Conservation (phyloP, 2,888 invertebrate genomes). For the Mamestra brassicae region DNA sequence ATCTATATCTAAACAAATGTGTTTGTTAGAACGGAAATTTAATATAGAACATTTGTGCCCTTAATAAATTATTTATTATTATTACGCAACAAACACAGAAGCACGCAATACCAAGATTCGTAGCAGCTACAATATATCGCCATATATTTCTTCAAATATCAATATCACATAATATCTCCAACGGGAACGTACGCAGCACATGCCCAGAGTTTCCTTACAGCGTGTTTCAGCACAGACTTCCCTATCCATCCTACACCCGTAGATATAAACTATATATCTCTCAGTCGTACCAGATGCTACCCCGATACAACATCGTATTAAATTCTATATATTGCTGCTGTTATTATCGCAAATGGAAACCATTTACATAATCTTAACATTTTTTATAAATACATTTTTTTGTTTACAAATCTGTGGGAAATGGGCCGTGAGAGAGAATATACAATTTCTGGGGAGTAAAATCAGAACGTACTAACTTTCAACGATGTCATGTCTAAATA, state of each 20-base stretch:
- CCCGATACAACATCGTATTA: slow-evolving; percentile 58
- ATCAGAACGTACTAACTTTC: slow-evolving; percentile 17
- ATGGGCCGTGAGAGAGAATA: background rate
- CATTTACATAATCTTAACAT: slow-evolving; percentile 58
- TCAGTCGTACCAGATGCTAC: slow-evolving; percentile 57
- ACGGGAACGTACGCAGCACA: slow-evolving; percentile 42
- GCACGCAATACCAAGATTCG: slow-evolving; percentile 36
- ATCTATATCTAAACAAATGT: too few relatives aligned
- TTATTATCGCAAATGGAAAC: slow-evolving; percentile 48
- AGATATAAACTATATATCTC: slow-evolving; percentile 50
- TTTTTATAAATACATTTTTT: slow-evolving; percentile 29
- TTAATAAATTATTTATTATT: background rate
- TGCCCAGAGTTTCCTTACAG: slow-evolving; percentile 45
- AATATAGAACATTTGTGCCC: too few relatives aligned
- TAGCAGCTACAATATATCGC: slow-evolving; percentile 20
- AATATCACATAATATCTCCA: slow-evolving; percentile 38
- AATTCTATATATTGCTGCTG: slow-evolving; percentile 63
- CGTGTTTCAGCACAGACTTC: slow-evolving; percentile 54
- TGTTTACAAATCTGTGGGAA: slow-evolving; percentile 26
- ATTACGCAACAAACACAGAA: slow-evolving; percentile 13
- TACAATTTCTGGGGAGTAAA: background rate
- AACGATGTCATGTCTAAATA: slow-evolving; percentile 11
- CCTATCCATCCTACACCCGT: slow-evolving; percentile 43
- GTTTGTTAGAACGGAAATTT: too few relatives aligned
- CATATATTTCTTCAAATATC: slow-evolving; percentile 48